These are phyloP conservation scores for Octomys mimax DNA, from an alignment of 2,797 vertebrate species.

Conservation along the genomic window DNA sequence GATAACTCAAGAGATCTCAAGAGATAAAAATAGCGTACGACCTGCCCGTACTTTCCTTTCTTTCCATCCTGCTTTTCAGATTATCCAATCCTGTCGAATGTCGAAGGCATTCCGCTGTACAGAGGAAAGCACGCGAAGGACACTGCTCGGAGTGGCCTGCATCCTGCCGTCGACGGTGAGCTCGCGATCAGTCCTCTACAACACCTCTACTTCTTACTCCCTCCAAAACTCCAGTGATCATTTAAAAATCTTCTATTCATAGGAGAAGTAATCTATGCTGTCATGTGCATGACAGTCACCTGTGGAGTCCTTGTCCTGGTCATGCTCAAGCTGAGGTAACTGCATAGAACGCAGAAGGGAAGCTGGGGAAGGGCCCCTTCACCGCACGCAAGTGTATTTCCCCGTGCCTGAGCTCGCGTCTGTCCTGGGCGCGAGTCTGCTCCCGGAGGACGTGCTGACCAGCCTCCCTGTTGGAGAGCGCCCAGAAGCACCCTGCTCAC, in stretches of 20 bases:
- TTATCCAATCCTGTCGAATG: conserved; percentile 39
- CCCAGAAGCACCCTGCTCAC: background rate
- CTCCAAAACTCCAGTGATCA: background rate
- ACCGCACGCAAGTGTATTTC: background rate
- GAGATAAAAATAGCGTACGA: background rate
- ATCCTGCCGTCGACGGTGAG: conserved; percentile 67
- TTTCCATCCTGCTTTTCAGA: conserved; percentile 76
- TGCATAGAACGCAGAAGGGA: background rate
- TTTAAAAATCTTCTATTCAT: conserved; percentile 64
- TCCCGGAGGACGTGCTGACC: background rate
- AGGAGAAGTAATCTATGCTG: conserved; percentile 89
- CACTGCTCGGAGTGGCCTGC: conserved; percentile 51
- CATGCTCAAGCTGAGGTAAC: conserved; percentile 92
- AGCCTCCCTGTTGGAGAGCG: background rate
- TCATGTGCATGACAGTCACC: conserved; percentile 89
- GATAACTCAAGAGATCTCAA: background rate
- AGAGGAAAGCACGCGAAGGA: conserved; percentile 59
- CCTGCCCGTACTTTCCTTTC: background rate
- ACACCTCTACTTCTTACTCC: conserved; percentile 38
- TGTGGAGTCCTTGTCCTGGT: conserved; percentile 89
- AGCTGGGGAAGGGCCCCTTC: background rate
- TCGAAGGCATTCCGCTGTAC: conserved; percentile 44
- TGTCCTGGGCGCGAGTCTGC: background rate
- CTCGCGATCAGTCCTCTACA: background rate
- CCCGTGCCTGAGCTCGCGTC: background rate